phyloP scores from a whole-genome alignment of 2,113 vertebrate genomes.

The Illadopsis cleaveri region DNA sequence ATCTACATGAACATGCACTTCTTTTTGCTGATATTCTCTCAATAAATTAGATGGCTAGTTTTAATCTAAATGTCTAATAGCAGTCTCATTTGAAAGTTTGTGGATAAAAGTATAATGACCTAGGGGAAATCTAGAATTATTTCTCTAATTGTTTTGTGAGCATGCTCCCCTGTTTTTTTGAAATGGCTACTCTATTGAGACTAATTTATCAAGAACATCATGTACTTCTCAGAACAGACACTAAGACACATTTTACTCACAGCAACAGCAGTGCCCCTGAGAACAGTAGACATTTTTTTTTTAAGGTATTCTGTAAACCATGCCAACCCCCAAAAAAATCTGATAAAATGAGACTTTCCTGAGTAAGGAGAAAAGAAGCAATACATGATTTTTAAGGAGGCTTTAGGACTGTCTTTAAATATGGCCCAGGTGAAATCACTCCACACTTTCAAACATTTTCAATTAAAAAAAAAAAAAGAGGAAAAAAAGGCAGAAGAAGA shows the following conservation, averaged over 20 bases:
- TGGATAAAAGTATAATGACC: neutral
- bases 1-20: neutral
- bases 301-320: neutral
- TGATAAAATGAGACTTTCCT: neutral
- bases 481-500: neutral
- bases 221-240: neutral
- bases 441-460: neutral
- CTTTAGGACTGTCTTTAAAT: neutral
- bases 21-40: neutral
- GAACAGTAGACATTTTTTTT: neutral
- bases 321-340: neutral
- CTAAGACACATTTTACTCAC: neutral
- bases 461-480: neutral
- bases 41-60: neutral
- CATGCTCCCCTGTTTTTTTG: accelerated
- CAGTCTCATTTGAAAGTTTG: neutral
- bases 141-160: neutral
- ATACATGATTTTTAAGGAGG: neutral
- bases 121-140: neutral
- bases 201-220: neutral
- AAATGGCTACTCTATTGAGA: neutral
- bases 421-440: neutral
- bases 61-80: neutral
- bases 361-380: neutral
- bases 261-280: neutral